Conservation (phyloP, 2,888 invertebrate species). For the Sinodicranocentrus sp. region DNA sequence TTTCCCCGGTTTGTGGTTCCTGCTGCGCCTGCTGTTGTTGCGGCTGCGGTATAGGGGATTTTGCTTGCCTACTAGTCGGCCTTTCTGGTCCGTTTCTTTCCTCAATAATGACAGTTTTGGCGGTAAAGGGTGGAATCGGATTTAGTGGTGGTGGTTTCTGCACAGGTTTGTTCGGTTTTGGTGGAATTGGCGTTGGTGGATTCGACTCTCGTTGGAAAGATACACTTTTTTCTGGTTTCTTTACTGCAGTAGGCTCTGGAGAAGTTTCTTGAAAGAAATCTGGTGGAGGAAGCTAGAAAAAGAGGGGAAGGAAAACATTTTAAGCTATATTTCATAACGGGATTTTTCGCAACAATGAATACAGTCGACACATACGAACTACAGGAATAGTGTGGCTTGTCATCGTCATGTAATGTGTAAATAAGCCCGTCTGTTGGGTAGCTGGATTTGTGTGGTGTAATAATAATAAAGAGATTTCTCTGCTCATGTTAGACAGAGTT, state of each 20-base stretch:
- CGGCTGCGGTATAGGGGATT: slow-evolving; percentile 23
- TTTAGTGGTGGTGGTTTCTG: slow-evolving; percentile 13
- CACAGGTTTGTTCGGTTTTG: slow-evolving; percentile 30
- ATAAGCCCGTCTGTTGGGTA: slow-evolving; percentile 19
- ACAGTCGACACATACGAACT: slow-evolving; percentile 23
- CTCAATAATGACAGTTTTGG: slow-evolving; percentile 71
- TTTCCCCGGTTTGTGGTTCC: neutral
- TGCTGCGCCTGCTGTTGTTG: neutral
- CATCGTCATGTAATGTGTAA: slow-evolving; percentile 23
- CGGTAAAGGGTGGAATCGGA: slow-evolving; percentile 51
- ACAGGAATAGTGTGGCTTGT: slow-evolving; percentile 25
- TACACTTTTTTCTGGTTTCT: slow-evolving; percentile 46
- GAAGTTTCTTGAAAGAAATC: no score
- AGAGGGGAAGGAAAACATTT: neutral
- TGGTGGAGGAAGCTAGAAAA: slow-evolving; percentile 62
- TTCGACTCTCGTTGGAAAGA: slow-evolving; percentile 27
- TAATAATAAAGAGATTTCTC: no score
- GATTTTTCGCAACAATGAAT: neutral
- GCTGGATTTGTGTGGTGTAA: no score
- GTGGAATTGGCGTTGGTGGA: slow-evolving; percentile 35
- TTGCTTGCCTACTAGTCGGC: neutral
- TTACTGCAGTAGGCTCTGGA: slow-evolving; percentile 31
- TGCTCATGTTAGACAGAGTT: no score
- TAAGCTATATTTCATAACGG: neutral
- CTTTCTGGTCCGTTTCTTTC: slow-evolving; percentile 57